phyloP scores from a whole-genome alignment of 1,140 invertebrate genomes.

The Pemphigus obesinymphae region DNA sequence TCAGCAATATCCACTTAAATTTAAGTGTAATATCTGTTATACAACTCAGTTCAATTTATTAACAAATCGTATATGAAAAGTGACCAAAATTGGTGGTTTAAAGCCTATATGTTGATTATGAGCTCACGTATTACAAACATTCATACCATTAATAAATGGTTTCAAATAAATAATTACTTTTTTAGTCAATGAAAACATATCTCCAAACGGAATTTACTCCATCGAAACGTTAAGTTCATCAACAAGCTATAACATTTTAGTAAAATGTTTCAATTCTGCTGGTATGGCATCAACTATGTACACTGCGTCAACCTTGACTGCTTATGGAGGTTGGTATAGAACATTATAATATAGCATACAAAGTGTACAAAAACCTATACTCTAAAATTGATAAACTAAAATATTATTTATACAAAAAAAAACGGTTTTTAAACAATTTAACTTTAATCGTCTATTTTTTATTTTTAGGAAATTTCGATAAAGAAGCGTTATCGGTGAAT shows the following conservation, averaged over 20 bases:
- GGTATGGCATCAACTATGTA: constrained; percentile 64
- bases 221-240: constrained; percentile 61
- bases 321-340: constrained; percentile 53
- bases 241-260: constrained; percentile 61
- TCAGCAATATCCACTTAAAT: too few relatives aligned
- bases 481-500: constrained; percentile 43
- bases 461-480: background rate
- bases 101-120: too few relatives aligned
- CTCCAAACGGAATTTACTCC: constrained; percentile 52
- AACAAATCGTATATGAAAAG: too few relatives aligned
- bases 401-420: too few relatives aligned
- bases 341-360: background rate
- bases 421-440: too few relatives aligned
- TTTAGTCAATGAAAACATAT: constrained; percentile 53
- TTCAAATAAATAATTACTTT: too few relatives aligned
- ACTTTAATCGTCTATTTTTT: background rate
- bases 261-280: constrained; percentile 66
- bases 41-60: too few relatives aligned
- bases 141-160: too few relatives aligned
- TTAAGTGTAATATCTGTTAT: too few relatives aligned
- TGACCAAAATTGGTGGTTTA: too few relatives aligned
- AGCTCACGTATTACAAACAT: too few relatives aligned
- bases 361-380: background rate
- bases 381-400: too few relatives aligned
- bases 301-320: constrained; percentile 60